These are phyloP conservation scores for Stenchaetothrips biformis DNA, from an alignment of 2,888 invertebrate genomes.

Conservation along the genomic window DNA sequence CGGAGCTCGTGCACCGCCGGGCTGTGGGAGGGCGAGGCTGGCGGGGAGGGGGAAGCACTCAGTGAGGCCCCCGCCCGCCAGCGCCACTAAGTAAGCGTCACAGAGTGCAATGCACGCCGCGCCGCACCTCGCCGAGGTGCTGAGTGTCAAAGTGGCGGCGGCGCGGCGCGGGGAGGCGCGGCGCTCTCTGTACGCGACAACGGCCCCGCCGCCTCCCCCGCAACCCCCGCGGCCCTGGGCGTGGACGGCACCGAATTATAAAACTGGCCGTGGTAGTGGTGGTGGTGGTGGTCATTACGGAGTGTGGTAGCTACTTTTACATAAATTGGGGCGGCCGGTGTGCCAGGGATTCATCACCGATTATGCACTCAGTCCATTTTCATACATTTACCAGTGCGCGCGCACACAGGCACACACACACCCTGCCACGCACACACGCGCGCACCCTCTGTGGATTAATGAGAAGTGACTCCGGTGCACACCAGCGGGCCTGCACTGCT, in stretches of 20 bases:
- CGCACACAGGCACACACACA: too few relatives aligned
- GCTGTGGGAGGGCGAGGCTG: neutral
- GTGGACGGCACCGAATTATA: neutral
- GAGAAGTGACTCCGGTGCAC: too few relatives aligned
- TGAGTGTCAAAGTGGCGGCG: neutral
- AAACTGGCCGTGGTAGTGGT: too few relatives aligned
- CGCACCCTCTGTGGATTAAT: too few relatives aligned
- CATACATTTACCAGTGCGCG: too few relatives aligned
- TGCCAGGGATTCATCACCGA: too few relatives aligned
- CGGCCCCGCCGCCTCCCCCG: neutral
- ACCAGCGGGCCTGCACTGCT: too few relatives aligned
- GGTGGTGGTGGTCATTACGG: too few relatives aligned
- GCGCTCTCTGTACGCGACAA: neutral
- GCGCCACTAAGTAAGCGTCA: neutral
- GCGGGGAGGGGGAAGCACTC: neutral
- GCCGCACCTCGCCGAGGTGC: neutral
- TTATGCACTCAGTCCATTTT: too few relatives aligned
- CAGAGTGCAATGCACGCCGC: neutral
- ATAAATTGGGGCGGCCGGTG: too few relatives aligned
- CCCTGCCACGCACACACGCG: too few relatives aligned
- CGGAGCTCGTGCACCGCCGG: slow-evolving; percentile 4
- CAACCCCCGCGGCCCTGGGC: neutral
- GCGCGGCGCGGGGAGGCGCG: neutral
- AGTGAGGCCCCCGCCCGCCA: neutral
- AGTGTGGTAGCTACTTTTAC: too few relatives aligned